These are phyloP conservation scores for Oscheius sp. DNA, from an alignment of 2,888 invertebrate species.

Conservation along the genomic window DNA sequence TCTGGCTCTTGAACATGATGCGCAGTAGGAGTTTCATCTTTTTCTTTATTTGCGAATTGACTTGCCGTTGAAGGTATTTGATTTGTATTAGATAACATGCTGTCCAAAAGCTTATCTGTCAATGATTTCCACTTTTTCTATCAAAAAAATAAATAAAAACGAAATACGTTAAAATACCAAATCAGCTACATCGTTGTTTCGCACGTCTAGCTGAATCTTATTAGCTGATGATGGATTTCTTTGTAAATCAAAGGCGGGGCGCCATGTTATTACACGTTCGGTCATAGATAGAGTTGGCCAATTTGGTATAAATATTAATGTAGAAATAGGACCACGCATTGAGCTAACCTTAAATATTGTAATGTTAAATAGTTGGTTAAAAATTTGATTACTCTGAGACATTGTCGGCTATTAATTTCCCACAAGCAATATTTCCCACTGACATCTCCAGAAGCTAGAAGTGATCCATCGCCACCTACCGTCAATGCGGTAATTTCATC, in stretches of 20 bases:
- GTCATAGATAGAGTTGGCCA: constrained; percentile 26
- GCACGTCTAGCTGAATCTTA: constrained; percentile 3
- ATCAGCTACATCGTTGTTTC: background rate
- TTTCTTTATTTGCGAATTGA: background rate
- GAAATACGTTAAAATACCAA: background rate
- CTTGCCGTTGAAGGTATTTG: background rate
- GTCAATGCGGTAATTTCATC: constrained; percentile 38
- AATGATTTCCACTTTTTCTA: constrained; percentile 1
- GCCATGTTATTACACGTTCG: background rate
- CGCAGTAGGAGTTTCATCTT: background rate
- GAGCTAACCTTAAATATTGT: constrained; percentile 32
- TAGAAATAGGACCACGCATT: constrained; percentile 32
- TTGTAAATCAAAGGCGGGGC: constrained; percentile 24
- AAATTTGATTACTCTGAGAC: constrained; percentile 49
- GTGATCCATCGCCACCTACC: constrained; percentile 56
- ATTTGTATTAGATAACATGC: background rate
- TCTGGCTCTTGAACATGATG: too few relatives aligned
- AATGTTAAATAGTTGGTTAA: too few relatives aligned
- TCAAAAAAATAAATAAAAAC: background rate
- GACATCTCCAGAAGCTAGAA: constrained; percentile 59
- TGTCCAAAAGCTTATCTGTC: background rate
- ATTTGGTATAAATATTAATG: constrained; percentile 34
- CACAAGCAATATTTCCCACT: constrained; percentile 59
- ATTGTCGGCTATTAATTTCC: constrained; percentile 62
- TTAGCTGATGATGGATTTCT: background rate